Evolutionary conservation across 2,888 invertebrate genomes (phyloP).

Genomic region (Archips crataeganus): DNA sequence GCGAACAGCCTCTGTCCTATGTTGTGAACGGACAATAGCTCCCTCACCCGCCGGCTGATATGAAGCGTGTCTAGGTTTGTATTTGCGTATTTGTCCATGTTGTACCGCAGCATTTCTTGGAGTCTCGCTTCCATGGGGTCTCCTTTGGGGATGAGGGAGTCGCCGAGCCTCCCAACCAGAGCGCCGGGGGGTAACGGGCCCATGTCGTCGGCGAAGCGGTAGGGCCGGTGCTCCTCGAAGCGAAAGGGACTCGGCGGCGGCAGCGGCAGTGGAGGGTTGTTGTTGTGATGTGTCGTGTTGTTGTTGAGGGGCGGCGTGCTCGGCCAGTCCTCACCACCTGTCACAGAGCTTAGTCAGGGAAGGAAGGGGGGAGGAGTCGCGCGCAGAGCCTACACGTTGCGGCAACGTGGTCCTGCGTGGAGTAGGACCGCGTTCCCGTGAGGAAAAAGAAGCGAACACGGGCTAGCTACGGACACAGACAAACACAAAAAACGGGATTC

Average conservation of each 20-base stretch:
- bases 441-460: constrained; percentile 77
- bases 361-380: constrained; percentile 57
- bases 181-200: constrained; percentile 91
- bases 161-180: constrained; percentile 94
- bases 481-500: constrained; percentile 38
- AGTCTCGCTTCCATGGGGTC: constrained; percentile 97
- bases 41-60: constrained; percentile 96
- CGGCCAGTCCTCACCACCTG: constrained; percentile 84
- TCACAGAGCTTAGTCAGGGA: constrained; percentile 77
- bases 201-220: constrained; percentile 94
- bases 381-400: constrained; percentile 58
- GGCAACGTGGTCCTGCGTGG: constrained; percentile 34
- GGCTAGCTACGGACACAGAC: constrained; percentile 73
- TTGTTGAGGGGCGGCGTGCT: constrained; percentile 83
- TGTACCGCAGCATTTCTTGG: constrained; percentile 97
- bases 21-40: constrained; percentile 97
- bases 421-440: constrained; percentile 29
- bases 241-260: constrained; percentile 89
- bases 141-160: constrained; percentile 95
- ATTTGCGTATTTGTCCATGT: constrained; percentile 98
- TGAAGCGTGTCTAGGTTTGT: constrained; percentile 98
- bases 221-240: constrained; percentile 93
- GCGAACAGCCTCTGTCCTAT: constrained; percentile 99
- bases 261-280: constrained; percentile 82
- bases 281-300: constrained; percentile 85